Evolutionary conservation across 2,797 vertebrate genomes (phyloP), one percentile per base, ranked within the genome.

Genomic region (Menidia menidia): DNA sequence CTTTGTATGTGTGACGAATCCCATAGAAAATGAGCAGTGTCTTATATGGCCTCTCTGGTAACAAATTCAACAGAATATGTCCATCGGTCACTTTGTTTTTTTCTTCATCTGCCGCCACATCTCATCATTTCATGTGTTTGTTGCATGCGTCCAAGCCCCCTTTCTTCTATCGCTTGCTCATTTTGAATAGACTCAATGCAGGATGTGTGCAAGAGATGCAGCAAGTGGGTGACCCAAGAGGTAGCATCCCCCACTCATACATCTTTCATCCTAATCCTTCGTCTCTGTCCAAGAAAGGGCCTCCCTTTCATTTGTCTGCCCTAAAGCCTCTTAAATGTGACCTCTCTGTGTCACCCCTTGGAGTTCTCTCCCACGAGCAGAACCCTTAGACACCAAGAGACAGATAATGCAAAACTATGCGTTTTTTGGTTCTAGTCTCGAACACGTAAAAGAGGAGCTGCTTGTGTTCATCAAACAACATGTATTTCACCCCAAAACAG

Each of bases 1-100:
- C 88, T 90, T 92, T 93, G 92, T 92, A 91, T 94, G 80, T 91
- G 91, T 94, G 91, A 92, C 92, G 75, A 89, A 91, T 94, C 91
- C 86, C 71, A 83, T 64, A 89, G 91, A 91, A 94, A 94, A 94
- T 60, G 86, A 90, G 87, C 89, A 62, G 51, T 60, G 82, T 80
- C 88, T 9, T 91, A 88, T 89, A 68, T 54, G 89, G 85, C 79
- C 83, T 81, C 86, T 81, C 75, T 73, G 9, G 39, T 60, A 54
- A 59, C 70, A 73, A 86, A 85, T 86, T 87, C 80, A 84, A 90
- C 88, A 87, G 77, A 87, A 74, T 62, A 78, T 73, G 89, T 92
- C 80, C 76, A 90, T 91, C 89, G 61, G 82, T 85, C 35, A 39
- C 63, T 75, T 82, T 48, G 14, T 61, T 67, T 75, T 68, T 77